Base-by-base conservation (phyloP, 2,797 vertebrate species). In the Tragopan temminckii region DNA sequence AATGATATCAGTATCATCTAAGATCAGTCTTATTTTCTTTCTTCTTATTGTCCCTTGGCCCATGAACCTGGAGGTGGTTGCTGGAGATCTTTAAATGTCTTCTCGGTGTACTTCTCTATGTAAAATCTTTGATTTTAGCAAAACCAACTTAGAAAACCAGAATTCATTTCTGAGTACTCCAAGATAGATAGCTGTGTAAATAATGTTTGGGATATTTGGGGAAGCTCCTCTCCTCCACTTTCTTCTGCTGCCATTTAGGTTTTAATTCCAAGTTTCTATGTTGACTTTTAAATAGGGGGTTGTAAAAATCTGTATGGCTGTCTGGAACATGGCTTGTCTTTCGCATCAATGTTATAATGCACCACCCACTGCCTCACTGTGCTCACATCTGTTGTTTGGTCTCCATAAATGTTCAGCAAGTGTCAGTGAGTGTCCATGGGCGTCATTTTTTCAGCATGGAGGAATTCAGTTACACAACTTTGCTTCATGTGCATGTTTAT, bases 161-260 rank as follows among this genome's bases (percentile, higher is more conserved):
- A 38, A 55, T 91, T 78, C 2, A 15, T 20, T 81, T 75, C n/a
- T 63, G 19, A 71, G 33, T 45, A 29, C 24, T 5, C 93, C 13
- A 58, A 0, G 0, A 2, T 33, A 35, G 69, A 16, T 71, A 45
- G 38, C 57, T 2, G 13, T 15, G 4, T 52, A 2, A 31, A 9
- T 42, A 16, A 7, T 64, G 20, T 50, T 62, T 50, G 33, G 53
- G 50, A 5, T 20, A 23, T 42, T 42, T 13, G 17, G 17, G 31
- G 23, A 61, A 85, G 20, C 11, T 13, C 6, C 9, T 89, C 29
- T 25, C 17, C 16, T 77, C 17, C 36, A n/a, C 24, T 79, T 79
- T 45, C 23, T 88, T 61, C 55, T 69, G 33, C 33, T 94, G 21
- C 10, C 11, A 5, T 72, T 82, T 61, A 43, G 29, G 33, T 57